Percentiles rank a stretch among this genome's conserved stretches.
Conservation (phyloP, 1,140 invertebrate genomes). For the Archegozetes longisetosus region DNA sequence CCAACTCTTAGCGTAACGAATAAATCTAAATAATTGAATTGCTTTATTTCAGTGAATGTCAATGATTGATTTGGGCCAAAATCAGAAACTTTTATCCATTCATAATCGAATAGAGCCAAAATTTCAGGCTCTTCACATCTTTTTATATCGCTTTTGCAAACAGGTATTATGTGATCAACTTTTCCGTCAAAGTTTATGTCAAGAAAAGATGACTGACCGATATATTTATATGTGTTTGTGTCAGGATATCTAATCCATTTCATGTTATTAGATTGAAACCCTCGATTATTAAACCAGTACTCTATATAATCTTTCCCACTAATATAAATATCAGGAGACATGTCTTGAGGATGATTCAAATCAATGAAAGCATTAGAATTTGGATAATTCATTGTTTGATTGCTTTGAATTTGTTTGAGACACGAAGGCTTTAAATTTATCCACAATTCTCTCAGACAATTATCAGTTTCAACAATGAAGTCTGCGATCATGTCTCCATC, state of each 20-base stretch:
- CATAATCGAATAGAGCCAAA: conserved; percentile 21
- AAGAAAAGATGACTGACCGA: conserved; percentile 69
- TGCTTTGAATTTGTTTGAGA: conserved; percentile 29
- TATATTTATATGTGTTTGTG: conserved; percentile 8
- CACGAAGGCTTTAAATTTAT: conserved; percentile 20
- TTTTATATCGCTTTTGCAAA: conserved; percentile 42
- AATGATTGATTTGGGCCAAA: conserved; percentile 43
- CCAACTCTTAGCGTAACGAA: conserved; percentile 61
- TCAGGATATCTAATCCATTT: not conserved
- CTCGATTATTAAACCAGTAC: conserved; percentile 14
- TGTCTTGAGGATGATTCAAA: conserved; percentile 41
- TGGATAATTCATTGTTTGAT: conserved; percentile 37
- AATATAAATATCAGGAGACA: conserved; percentile 58
- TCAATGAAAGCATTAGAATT: conserved; percentile 83
- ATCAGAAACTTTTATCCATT: conserved; percentile 31
- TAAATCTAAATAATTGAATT: conserved; percentile 26
- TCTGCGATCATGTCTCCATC: conserved; percentile 89
- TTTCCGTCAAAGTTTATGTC: conserved; percentile 59
- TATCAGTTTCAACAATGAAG: conserved; percentile 49
- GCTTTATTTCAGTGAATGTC: conserved; percentile 2
- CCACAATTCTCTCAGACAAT: conserved; percentile 16
- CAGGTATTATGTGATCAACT: conserved; percentile 63
- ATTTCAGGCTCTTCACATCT: conserved; percentile 25
- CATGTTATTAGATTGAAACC: not conserved
- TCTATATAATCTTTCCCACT: conserved; percentile 40